Evolutionary conservation across 2,113 vertebrate species (phyloP), one percentile per base, ranked within the genome.

Genomic region (Procapra przewalskii): DNA sequence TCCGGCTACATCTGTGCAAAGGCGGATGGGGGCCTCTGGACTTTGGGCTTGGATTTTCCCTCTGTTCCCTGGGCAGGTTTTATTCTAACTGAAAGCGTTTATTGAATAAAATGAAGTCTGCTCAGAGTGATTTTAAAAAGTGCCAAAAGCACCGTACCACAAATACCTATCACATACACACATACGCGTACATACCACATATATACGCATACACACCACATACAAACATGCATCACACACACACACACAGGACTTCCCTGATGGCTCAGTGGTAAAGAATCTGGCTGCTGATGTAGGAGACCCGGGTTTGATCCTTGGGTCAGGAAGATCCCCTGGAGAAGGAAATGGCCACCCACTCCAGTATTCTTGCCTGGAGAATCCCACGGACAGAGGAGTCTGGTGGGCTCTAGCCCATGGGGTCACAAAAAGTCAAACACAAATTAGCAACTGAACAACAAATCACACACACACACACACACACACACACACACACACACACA

Each of bases 1-100:
- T 21, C 25, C 11, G 0, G 2, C 29, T 23, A 23, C 5, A 1
- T 29, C n/a, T 36, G 6, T 14, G 9, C 8, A 1, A 23, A 21
- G 10, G 7, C 1, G 2, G 17, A 33, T 45, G 15, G 11, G 13
- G 33, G 4, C 19, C 29, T 16, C 52, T 40, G 2, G 29, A 75
- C 50, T 48, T 21, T 1, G 13, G 21, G 25, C 6, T 54, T 43
- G 48, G n/a, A n/a, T 19, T 55, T 57, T 71, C 14, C 59, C 59
- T 19, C 16, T 1, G 16, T 9, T 29, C 33, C 13, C 40, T 15
- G 7, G 45, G 19, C 11, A 7, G 13, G 6, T 17, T 67, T 96
- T 11, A 15, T 17, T 50, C 84, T 45, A 29, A 15, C 16, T 11
- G 60, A 19, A 9, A 27, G 40, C 13, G 7, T 36, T 29, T 80